phyloP scores from a whole-genome alignment of 2,888 invertebrate genomes.

The Epinotia brunnichana region DNA sequence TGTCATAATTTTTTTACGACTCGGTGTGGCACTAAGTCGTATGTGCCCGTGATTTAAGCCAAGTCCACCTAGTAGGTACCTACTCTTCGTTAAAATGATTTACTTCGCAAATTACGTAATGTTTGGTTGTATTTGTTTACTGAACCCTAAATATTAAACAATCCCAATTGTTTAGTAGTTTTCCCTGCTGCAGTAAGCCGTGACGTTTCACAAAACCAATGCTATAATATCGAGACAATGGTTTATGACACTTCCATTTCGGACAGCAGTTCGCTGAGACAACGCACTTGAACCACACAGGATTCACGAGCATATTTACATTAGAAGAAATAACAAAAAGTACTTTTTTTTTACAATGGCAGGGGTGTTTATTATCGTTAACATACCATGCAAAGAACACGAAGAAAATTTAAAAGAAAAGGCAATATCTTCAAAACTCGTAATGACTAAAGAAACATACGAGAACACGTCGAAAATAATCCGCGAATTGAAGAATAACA shows the following conservation, averaged over 20 bases:
- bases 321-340: background rate
- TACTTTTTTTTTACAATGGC: conserved; percentile 67
- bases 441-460: conserved; percentile 55
- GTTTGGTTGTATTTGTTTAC: background rate
- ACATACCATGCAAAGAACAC: conserved; percentile 80
- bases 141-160: background rate
- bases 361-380: conserved; percentile 84
- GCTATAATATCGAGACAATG: conserved; percentile 39
- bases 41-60: background rate
- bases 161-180: conserved; percentile 48
- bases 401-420: conserved; percentile 66
- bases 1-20: too few species aligned
- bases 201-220: conserved; percentile 44
- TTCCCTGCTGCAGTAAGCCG: conserved; percentile 46
- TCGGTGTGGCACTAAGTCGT: too few species aligned
- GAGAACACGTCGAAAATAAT: conserved; percentile 53
- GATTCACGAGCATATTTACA: background rate
- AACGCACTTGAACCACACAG: conserved; percentile 3
- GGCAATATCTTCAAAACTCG: conserved; percentile 49
- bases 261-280: conserved; percentile 16
- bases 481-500: conserved; percentile 56
- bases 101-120: background rate
- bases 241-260: conserved; percentile 33
- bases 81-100: background rate
- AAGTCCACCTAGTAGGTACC: background rate